phyloP scores from a whole-genome alignment of 2,888 invertebrate genomes.

The Isoperla grammatica region DNA sequence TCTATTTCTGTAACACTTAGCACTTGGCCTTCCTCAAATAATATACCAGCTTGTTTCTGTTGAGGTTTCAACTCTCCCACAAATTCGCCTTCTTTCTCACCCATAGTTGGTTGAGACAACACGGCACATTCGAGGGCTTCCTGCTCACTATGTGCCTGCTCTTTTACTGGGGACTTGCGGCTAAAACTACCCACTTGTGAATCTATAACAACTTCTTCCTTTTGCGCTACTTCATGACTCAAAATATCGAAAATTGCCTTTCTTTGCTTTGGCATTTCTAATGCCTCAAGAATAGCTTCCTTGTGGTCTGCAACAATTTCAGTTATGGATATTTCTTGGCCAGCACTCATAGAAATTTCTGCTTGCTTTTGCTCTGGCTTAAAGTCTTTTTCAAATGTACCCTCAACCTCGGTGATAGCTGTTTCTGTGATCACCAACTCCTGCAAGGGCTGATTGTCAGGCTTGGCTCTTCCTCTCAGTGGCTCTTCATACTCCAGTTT shows the following conservation, averaged over 20 bases:
- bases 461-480: conserved; percentile 30
- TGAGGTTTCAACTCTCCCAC: conserved; percentile 47
- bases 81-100: conserved; percentile 51
- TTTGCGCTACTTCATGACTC: conserved; percentile 48
- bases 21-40: conserved; percentile 53
- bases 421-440: conserved; percentile 32
- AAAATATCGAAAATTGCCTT: conserved; percentile 34
- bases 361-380: conserved; percentile 30
- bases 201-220: conserved; percentile 46
- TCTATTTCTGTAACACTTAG: conserved; percentile 51
- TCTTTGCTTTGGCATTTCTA: conserved; percentile 32
- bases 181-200: conserved; percentile 46
- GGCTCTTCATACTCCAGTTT: conserved; percentile 27
- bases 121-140: conserved; percentile 51
- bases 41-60: conserved; percentile 48
- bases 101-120: conserved; percentile 48
- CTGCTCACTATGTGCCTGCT: conserved; percentile 50
- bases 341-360: conserved; percentile 26
- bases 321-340: conserved; percentile 33
- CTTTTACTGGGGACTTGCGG: conserved; percentile 43
- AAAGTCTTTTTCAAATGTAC: conserved; percentile 22
- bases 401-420: conserved; percentile 31
- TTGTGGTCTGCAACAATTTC: conserved; percentile 38
- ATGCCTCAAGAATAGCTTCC: conserved; percentile 34
- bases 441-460: conserved; percentile 28